Base-by-base conservation (phyloP, 2,888 invertebrate species). In the Stenodera caucasica region DNA sequence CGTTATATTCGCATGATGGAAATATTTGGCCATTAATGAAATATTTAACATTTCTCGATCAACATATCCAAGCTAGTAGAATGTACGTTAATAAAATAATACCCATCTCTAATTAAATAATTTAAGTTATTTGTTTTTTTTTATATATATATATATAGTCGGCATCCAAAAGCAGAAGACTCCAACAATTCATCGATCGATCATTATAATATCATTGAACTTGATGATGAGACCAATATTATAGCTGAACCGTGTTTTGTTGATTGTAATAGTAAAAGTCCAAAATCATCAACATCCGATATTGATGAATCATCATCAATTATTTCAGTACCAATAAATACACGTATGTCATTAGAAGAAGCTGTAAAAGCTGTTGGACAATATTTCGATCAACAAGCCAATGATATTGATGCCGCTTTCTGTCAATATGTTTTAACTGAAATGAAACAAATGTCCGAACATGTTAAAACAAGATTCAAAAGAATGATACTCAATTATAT, bases 381-480 rank as follows among this genome's bases (percentile, higher is more conserved):
- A 45, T 45, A 45, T 45, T 45, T 45, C 21, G 2, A 45, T 45
- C 9, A 45, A 45, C 45, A 45, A 21, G 45, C 45, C 21, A 45
- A 45, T 18, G 45, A 45, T 45, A 45, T 45, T 21, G 45, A 45
- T 21, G 45, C 45, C 9, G 45, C 45, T 12, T 45, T 45, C 21
- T 45, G 45, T 45, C 45, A 45, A 45, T 45, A 45, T 45, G 45
- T 45, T 3, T 45, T 45, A 45, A 45, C 45, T 11, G 45, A 45
- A 45, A 45, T 45, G 45, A 18, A 21, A 45, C 45, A 45, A 18
- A 45, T 45, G 45, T 3, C 45, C 0, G 45, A 45, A 21, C 45
- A 45, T 45, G 21, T 45, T 45, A 45, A 45, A 21, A 21, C 21
- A 3, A 18, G 45, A 21, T 45, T 45, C 21, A 45, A 45, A 21